Percentiles rank a stretch among this genome's conserved stretches.
Conservation (phyloP, 92 coral and sea anemone genomes). For the Zoanthus gigantus region DNA sequence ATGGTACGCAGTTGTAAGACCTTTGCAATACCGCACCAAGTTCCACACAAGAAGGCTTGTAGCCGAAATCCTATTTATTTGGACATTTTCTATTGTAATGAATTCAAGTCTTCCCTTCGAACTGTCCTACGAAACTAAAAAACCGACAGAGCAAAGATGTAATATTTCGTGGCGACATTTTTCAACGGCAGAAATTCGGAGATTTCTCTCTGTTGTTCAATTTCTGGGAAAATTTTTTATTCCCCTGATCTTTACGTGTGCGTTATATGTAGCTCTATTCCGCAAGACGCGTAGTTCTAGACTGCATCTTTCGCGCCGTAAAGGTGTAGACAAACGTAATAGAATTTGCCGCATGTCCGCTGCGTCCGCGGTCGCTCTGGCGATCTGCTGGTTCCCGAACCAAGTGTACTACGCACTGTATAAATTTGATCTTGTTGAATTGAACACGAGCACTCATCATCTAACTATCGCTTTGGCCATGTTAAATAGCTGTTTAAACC, state of each 20-base stretch:
- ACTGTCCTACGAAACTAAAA: constrained; percentile 37
- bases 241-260: constrained; percentile 61
- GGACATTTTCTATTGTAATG: constrained; percentile 43
- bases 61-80: constrained; percentile 48
- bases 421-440: constrained; percentile 62
- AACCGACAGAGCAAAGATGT: constrained; percentile 48
- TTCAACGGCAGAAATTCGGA: constrained; percentile 2
- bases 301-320: constrained; percentile 40
- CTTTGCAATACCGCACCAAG: constrained; percentile 61
- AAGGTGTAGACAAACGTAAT: constrained; percentile 51
- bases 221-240: constrained; percentile 61
- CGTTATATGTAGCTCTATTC: constrained; percentile 47
- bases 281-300: constrained; percentile 51
- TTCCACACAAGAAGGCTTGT: constrained; percentile 62
- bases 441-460: constrained; percentile 57
- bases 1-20: constrained; percentile 74
- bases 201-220: constrained; percentile 50
- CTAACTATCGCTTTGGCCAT: constrained; percentile 64
- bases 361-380: constrained; percentile 50
- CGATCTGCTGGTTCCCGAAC: constrained; percentile 69
- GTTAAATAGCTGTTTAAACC: constrained; percentile 67
- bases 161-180: constrained; percentile 47
- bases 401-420: constrained; percentile 63
- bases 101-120: constrained; percentile 59
- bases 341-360: constrained; percentile 70